These are phyloP conservation scores for Macrophya annulata DNA, from an alignment of 2,888 invertebrate genomes.

Conservation along the genomic window DNA sequence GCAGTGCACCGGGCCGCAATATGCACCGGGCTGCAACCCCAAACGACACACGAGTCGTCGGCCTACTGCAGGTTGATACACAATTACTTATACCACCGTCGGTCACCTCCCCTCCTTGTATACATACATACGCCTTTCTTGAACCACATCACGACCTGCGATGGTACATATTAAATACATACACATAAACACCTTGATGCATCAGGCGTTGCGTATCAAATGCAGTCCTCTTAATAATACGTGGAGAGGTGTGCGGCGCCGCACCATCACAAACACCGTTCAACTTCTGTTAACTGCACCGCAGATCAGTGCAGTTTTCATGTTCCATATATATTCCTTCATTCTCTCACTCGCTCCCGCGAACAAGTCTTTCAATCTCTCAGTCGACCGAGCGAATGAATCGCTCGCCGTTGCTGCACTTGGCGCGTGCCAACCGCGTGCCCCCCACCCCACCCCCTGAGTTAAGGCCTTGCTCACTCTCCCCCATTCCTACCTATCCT, in stretches of 20 bases:
- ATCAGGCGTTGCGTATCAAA: neutral
- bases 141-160: constrained; percentile 13
- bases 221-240: neutral
- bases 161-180: neutral
- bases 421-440: constrained; percentile 79
- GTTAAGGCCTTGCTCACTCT: constrained; percentile 65
- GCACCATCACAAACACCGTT: neutral
- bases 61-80: constrained; percentile 56
- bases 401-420: constrained; percentile 71
- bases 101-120: constrained; percentile 9
- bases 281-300: neutral
- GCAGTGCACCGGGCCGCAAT: constrained; percentile 64
- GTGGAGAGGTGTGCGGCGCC: neutral
- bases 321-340: constrained; percentile 1
- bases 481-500: constrained; percentile 41
- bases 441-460: constrained; percentile 66
- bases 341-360: constrained; percentile 29
- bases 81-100: constrained; percentile 39
- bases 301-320: constrained; percentile 5
- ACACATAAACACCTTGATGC: neutral
- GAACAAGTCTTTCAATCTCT: constrained; percentile 35
- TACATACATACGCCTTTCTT: neutral
- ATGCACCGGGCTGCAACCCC: constrained; percentile 51
- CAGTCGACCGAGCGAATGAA: constrained; percentile 63
- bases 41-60: constrained; percentile 34